phyloP scores from a whole-genome alignment of 2,113 vertebrate species.

The Pandion haliaetus region DNA sequence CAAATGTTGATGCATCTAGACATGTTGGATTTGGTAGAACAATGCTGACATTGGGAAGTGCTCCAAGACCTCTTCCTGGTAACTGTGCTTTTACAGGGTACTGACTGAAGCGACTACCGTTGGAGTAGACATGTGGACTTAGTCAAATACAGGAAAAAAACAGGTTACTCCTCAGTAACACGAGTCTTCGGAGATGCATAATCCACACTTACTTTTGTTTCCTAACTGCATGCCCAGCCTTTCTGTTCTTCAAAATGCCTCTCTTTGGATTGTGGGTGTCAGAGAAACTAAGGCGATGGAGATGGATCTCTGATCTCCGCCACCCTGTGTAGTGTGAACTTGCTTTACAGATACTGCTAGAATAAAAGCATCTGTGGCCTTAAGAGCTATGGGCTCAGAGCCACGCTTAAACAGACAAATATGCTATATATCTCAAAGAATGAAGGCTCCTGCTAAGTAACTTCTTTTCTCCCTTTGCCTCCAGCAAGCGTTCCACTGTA shows the following conservation, averaged over 20 bases:
- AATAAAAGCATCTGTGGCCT: background rate
- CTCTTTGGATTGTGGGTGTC: fast-evolving
- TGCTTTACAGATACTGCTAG: background rate
- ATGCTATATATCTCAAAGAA: background rate
- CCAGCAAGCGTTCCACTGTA: background rate
- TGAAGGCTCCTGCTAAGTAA: background rate
- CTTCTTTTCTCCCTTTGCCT: background rate
- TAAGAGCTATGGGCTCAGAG: background rate
- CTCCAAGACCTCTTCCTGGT: background rate
- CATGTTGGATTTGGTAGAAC: background rate
- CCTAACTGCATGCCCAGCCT: background rate
- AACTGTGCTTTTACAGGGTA: background rate
- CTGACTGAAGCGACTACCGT: background rate
- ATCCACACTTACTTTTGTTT: background rate
- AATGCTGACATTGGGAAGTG: background rate
- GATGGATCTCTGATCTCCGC: background rate
- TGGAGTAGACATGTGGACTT: background rate
- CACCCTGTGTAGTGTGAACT: background rate
- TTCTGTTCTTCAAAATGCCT: background rate
- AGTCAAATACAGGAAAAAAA: background rate
- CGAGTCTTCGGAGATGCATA: background rate
- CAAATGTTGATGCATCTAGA: background rate
- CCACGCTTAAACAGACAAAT: background rate
- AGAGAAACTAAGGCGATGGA: background rate
- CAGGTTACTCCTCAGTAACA: background rate